These are phyloP conservation scores for Porites divaricata DNA, from an alignment of 92 coral and sea anemone species.

Conservation along the genomic window DNA sequence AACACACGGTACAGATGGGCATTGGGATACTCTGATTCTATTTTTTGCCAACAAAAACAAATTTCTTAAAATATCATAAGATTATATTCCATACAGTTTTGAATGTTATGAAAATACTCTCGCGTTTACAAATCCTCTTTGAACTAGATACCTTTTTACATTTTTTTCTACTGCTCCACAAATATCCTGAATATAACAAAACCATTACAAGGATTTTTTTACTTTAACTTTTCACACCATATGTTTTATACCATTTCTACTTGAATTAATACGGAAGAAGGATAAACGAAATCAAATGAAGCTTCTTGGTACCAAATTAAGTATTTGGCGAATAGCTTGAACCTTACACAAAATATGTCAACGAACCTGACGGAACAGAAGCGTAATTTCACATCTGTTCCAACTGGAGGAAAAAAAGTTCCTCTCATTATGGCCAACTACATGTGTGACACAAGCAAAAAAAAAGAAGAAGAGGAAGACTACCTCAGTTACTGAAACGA, in stretches of 20 bases:
- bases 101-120: conserved; percentile 1
- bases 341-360: conserved; percentile 8
- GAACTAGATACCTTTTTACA: neutral
- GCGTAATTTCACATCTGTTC: conserved; percentile 36
- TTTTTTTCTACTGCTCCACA: neutral
- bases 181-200: too few species aligned
- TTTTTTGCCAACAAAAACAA: neutral
- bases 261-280: neutral
- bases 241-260: neutral
- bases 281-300: neutral
- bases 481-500: conserved; percentile 9
- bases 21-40: neutral
- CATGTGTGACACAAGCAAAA: conserved; percentile 29
- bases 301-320: conserved; percentile 24
- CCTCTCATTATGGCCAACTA: conserved; percentile 19
- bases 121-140: neutral
- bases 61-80: neutral
- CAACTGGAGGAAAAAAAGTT: conserved; percentile 8
- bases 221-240: neutral
- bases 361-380: neutral
- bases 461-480: conserved; percentile 8
- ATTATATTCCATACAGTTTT: neutral
- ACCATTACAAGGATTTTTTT: neutral
- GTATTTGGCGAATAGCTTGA: conserved; percentile 21
- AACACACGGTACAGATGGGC: neutral